phyloP scores from a whole-genome alignment of 1,140 invertebrate species.

The Drosophila trapezifrons region DNA sequence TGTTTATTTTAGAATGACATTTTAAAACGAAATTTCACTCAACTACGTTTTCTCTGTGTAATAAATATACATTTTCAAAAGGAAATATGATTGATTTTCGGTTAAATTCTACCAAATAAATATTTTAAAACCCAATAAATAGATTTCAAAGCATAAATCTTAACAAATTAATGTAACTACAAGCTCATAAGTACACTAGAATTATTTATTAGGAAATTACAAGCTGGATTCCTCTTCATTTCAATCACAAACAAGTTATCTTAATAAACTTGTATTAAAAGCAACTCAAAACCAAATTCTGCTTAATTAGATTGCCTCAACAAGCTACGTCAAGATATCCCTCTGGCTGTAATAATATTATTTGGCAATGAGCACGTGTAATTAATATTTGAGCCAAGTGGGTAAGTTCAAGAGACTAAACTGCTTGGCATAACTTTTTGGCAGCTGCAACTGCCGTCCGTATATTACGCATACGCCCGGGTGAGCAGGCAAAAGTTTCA shows the following conservation, averaged over 20 bases:
- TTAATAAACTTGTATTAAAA: not conserved
- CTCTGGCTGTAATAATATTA: constrained; percentile 24
- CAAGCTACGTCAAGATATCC: constrained; percentile 5
- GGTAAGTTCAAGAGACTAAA: constrained; percentile 32
- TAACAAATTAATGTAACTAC: not conserved
- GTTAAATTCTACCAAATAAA: too few species aligned
- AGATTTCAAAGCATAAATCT: not conserved
- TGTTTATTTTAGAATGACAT: too few species aligned
- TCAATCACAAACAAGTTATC: not conserved
- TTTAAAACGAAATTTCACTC: too few species aligned
- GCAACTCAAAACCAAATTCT: not conserved
- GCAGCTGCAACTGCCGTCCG: constrained; percentile 20
- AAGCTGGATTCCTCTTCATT: not conserved
- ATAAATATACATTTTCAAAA: too few species aligned
- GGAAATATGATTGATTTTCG: too few species aligned
- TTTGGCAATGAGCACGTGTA: constrained; percentile 37
- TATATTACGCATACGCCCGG: constrained; percentile 45
- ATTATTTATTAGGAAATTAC: not conserved
- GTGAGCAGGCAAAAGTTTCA: constrained; percentile 34
- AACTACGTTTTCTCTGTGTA: too few species aligned
- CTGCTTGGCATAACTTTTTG: constrained; percentile 46
- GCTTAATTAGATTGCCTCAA: constrained; percentile 12
- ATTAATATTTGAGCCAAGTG: constrained; percentile 42
- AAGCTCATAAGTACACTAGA: not conserved
- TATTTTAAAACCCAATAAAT: not conserved